These are phyloP conservation scores for Hirtodrosophila duncani DNA, from an alignment of 2,888 invertebrate genomes.

Conservation along the genomic window DNA sequence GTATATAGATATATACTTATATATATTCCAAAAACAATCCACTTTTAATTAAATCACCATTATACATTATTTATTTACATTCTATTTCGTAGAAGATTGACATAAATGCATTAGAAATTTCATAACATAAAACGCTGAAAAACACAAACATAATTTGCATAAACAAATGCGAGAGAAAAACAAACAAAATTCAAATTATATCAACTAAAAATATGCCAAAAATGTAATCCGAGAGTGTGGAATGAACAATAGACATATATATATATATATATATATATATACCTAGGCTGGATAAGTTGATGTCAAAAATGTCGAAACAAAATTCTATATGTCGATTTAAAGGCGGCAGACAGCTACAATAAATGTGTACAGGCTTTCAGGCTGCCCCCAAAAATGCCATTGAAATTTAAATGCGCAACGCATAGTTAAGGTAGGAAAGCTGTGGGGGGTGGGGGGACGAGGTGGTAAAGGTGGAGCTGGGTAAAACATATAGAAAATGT, in stretches of 20 bases:
- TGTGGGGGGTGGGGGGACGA: slow-evolving; percentile 4
- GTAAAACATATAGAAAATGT: slow-evolving; percentile 35
- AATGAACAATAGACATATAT: slow-evolving; percentile 19
- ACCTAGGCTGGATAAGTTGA: slow-evolving; percentile 23
- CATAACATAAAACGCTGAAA: slow-evolving; percentile 5
- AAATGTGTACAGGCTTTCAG: slow-evolving; percentile 26
- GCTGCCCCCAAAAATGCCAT: slow-evolving; percentile 51
- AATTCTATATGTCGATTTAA: slow-evolving; percentile 13
- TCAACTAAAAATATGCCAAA: slow-evolving; percentile 47
- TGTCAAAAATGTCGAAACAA: slow-evolving; percentile 32
- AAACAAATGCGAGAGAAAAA: slow-evolving; percentile 42
- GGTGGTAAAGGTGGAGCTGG: slow-evolving; percentile 14
- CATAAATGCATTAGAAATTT: too few species aligned
- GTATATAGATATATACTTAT: too few species aligned
- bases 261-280: slow-evolving; percentile 4
- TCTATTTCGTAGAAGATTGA: too few species aligned
- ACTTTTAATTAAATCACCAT: too few species aligned
- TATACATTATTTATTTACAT: slow-evolving; percentile 1
- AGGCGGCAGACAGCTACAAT: slow-evolving; percentile 17
- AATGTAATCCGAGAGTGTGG: slow-evolving; percentile 16
- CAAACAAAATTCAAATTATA: slow-evolving; percentile 47
- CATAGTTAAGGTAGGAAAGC: slow-evolving; percentile 51
- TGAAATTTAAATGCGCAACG: slow-evolving; percentile 70
- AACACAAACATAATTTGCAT: slow-evolving; percentile 44
- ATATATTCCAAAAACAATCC: too few species aligned